Evolutionary conservation across 2,888 invertebrate genomes (phyloP), one percentile per base, ranked within the genome.

Genomic region (Panzeria rudis): DNA sequence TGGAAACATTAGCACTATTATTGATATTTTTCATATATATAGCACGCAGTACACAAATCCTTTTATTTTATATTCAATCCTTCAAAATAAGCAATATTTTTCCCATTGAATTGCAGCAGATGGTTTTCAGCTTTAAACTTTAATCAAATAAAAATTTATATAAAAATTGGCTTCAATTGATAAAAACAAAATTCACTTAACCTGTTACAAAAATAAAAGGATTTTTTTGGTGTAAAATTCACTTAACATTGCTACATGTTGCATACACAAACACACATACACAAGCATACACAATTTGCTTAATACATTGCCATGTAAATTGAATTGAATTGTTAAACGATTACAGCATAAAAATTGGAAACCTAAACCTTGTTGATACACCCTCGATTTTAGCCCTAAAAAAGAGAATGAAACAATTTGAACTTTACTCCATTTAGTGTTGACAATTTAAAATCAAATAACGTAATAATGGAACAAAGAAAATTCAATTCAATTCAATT

Each of bases 111-210:
- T 56, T 66, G 17, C 3, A 32, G 7, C 5, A 54, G 4, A n/a
- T 32, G 23, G 38, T 64, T 23, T 66, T 2, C 3, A 52, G 62
- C 50, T 32, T 44, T 41, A n/a, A 41, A 64, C 29, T 6, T 59
- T 44, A 52, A 56, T 38, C 35, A 32, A 68, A 61, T 50, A 44
- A 64, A 50, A 66, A 23, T 15, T 64, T 72, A 6, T 59, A 72
- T 29, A 47, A 72, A 66, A 66, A 61, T 81, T 82, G 29, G 9
- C 54, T 62, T 54, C 17, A 76, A 69, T 75, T 62, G 75, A 68
- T 79, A 15, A 61, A 64, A 66, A 66, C 5, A 44, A 75, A 82
- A 82, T 76, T 82, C 81, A 69, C 44, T 82, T 82, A 76, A 75
- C 41, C 61, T 68, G 68, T 68, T 44, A 75, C 75, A 81, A 54